phyloP scores from a whole-genome alignment of 2,888 invertebrate species.

The Poecilobothrus nobilitatus region DNA sequence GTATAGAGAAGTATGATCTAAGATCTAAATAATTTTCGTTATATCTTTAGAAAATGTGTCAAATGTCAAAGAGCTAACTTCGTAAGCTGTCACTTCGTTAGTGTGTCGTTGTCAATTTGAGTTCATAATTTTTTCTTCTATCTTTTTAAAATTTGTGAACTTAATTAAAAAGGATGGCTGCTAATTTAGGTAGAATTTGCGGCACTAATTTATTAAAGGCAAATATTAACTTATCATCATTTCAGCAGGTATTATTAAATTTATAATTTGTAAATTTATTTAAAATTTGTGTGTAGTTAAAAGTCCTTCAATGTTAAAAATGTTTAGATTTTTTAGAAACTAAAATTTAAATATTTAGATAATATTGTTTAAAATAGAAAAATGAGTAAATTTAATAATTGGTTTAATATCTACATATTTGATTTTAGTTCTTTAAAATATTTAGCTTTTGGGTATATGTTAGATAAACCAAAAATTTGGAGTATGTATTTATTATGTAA shows the following conservation, averaged over 20 bases:
- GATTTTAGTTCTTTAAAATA: no score
- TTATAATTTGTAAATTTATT: neutral
- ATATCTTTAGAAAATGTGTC: no score
- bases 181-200: slow-evolving; percentile 77
- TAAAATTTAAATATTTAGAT: neutral
- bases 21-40: no score
- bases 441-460: no score
- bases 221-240: slow-evolving; percentile 51
- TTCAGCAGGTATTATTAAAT: slow-evolving; percentile 54
- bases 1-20: no score
- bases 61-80: neutral
- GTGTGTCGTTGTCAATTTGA: neutral
- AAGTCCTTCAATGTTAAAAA: neutral
- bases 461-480: no score
- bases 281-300: neutral
- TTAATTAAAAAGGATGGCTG: slow-evolving; percentile 67
- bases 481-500: slow-evolving; percentile 5
- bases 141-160: slow-evolving; percentile 36
- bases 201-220: slow-evolving; percentile 74
- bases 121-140: slow-evolving; percentile 27
- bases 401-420: no score
- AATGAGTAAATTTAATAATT: no score
- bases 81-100: neutral
- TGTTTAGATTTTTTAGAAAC: neutral
- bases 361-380: no score